Evolutionary conservation across 2,888 invertebrate species (phyloP).

Genomic region (Archips crataeganus): DNA sequence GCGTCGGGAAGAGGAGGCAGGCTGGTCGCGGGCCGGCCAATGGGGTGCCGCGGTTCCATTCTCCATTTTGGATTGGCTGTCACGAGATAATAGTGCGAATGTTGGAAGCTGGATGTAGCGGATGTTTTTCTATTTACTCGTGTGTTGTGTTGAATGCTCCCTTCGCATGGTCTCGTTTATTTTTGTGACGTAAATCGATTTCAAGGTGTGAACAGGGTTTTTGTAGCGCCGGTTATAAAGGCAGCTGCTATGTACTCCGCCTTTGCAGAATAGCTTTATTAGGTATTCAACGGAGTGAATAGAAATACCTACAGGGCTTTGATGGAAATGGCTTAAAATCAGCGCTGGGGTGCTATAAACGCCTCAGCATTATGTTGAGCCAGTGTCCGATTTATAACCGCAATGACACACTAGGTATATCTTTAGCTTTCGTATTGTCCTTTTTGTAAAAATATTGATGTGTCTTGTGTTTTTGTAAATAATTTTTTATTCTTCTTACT

Average conservation of each 20-base stretch:
- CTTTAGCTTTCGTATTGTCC: no score
- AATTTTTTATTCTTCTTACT: no score
- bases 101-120: conserved; percentile 79
- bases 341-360: no score
- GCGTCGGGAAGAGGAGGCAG: conserved; percentile 81
- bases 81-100: conserved; percentile 82
- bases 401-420: no score
- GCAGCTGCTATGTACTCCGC: conserved; percentile 45
- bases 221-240: conserved; percentile 51
- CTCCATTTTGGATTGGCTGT: conserved; percentile 72
- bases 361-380: no score
- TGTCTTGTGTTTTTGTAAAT: no score
- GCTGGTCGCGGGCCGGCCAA: conserved; percentile 65
- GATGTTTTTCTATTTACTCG: conserved; percentile 76
- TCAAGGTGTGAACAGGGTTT: conserved; percentile 69
- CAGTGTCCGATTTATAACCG: no score
- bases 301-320: background rate
- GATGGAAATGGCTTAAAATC: no score
- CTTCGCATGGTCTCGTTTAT: conserved; percentile 75
- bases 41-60: conserved; percentile 50
- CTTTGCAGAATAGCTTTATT: background rate
- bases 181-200: conserved; percentile 76
- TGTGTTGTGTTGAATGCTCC: conserved; percentile 67
- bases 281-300: conserved; percentile 13
- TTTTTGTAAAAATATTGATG: no score